phyloP scores from a whole-genome alignment of 2,888 invertebrate genomes.

The Epicampocera succincta region DNA sequence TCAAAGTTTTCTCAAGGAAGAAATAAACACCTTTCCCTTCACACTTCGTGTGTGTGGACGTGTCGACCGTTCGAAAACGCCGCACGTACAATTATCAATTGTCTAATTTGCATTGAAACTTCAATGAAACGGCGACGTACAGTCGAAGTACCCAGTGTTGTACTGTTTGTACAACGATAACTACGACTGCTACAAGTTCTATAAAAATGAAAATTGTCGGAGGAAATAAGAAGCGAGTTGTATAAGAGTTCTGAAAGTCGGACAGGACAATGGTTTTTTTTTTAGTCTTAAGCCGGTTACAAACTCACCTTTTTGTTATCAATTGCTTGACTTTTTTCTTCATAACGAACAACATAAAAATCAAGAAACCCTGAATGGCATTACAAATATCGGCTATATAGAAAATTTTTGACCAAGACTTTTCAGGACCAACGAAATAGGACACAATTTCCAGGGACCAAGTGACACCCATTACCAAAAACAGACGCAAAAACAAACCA shows the following conservation, averaged over 20 bases:
- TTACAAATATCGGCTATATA: slow-evolving; percentile 84
- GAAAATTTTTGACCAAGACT: slow-evolving; percentile 76
- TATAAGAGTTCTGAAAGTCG: neutral
- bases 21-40: neutral
- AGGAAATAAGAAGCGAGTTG: slow-evolving; percentile 19
- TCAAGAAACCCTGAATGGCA: slow-evolving; percentile 84
- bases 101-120: slow-evolving; percentile 78
- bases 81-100: slow-evolving; percentile 77
- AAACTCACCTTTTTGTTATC: slow-evolving; percentile 78
- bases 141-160: slow-evolving; percentile 74
- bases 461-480: slow-evolving; percentile 93
- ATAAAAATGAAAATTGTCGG: slow-evolving; percentile 60
- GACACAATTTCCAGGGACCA: slow-evolving; percentile 91
- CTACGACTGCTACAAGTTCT: slow-evolving; percentile 77
- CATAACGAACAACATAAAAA: slow-evolving; percentile 85
- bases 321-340: slow-evolving; percentile 82
- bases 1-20: neutral
- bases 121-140: slow-evolving; percentile 77
- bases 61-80: slow-evolving; percentile 74
- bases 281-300: neutral
- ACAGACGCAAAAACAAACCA: slow-evolving; percentile 89
- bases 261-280: slow-evolving; percentile 54
- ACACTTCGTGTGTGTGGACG: slow-evolving; percentile 74
- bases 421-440: slow-evolving; percentile 84
- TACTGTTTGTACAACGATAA: slow-evolving; percentile 76